Conservation (phyloP, 1,140 invertebrate species). For the Matsumurasca onukii region DNA sequence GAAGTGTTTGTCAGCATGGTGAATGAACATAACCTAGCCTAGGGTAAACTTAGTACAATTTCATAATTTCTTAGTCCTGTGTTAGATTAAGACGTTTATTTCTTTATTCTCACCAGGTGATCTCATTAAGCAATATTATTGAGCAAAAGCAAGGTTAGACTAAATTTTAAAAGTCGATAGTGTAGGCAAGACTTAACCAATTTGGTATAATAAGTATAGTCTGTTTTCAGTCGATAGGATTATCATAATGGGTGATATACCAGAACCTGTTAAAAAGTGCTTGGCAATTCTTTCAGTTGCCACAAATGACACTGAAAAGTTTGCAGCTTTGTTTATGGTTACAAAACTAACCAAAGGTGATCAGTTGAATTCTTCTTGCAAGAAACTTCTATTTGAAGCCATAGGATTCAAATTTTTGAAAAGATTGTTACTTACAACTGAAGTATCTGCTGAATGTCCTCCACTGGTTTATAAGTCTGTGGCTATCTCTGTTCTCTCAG, state of each 20-base stretch:
- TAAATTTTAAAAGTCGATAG: no score
- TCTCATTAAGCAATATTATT: no score
- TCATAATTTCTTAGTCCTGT: neutral
- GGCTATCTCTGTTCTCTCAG: conserved; percentile 78
- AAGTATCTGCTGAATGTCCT: conserved; percentile 79
- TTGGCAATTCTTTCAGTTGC: conserved; percentile 73
- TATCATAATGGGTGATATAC: conserved; percentile 58
- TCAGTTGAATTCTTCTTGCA: conserved; percentile 67
- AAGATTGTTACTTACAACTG: conserved; percentile 70
- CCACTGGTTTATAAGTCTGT: conserved; percentile 87
- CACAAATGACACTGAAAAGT: conserved; percentile 84
- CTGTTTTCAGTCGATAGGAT: no score
- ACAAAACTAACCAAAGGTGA: conserved; percentile 82
- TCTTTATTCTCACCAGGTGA: no score
- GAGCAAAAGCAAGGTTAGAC: no score
- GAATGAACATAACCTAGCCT: no score
- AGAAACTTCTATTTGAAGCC: conserved; percentile 81
- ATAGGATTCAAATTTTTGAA: conserved; percentile 84
- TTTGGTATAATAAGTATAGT: no score
- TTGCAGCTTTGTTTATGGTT: conserved; percentile 87
- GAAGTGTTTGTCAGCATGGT: neutral
- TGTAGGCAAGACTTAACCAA: no score
- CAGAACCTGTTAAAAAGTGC: conserved; percentile 80
- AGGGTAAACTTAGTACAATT: no score
- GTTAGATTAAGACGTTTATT: neutral